Conservation (phyloP, 2,797 vertebrate genomes). For the Tympanoctomys barrerae region DNA sequence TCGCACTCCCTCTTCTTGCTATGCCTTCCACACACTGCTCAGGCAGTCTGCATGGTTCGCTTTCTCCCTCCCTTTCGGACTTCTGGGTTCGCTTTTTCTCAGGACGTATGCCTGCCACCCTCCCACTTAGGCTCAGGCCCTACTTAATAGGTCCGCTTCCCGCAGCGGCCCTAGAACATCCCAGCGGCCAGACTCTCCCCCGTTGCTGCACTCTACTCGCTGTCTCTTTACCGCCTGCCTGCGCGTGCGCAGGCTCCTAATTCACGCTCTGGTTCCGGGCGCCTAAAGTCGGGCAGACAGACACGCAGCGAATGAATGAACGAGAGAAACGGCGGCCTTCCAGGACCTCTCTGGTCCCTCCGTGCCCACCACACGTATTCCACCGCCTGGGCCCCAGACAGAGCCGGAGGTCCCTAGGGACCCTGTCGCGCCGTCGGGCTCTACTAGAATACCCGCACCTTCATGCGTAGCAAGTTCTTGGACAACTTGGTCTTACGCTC, state of each 20-base stretch:
- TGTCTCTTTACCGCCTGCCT: not conserved
- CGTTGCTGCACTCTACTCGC: not conserved
- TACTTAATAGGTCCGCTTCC: not conserved
- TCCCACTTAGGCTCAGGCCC: not conserved
- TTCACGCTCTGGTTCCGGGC: not conserved
- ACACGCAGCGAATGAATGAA: conserved; percentile 55
- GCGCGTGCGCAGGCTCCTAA: not conserved
- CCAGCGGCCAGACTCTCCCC: too few species aligned
- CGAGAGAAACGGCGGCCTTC: not conserved
- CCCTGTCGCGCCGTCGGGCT: not conserved
- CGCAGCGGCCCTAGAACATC: not conserved
- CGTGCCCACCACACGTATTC: not conserved
- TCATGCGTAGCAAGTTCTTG: conserved; percentile 90
- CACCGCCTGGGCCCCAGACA: too few species aligned
- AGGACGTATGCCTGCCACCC: accelerated
- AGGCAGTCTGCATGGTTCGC: not conserved
- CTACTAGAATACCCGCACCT: conserved; percentile 80
- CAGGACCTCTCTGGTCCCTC: not conserved
- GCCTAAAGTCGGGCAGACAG: not conserved
- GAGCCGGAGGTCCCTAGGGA: not conserved
- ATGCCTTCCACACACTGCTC: not conserved
- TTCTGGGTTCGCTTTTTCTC: not conserved
- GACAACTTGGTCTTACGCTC: conserved; percentile 88
- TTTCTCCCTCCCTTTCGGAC: not conserved
- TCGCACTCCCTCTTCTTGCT: not conserved